Base-by-base conservation (phyloP, 2,888 invertebrate genomes). In the Barypeithes pellucidus region DNA sequence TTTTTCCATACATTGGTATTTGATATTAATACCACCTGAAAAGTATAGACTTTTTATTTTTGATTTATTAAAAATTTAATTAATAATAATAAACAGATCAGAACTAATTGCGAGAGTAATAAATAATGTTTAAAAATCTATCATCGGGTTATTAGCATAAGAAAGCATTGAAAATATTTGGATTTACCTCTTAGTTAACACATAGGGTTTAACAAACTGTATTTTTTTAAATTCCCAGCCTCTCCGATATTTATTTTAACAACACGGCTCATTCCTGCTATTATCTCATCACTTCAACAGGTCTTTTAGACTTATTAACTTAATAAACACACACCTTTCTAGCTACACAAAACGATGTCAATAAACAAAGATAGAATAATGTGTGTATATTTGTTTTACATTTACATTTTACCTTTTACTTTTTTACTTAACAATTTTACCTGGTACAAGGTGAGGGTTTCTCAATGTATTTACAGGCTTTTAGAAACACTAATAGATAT, bases 241-340 rank as follows among this genome's bases (percentile, higher is more conserved):
- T 57, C 8, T 52, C 33, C 1, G 36, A 12, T 67, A 52, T 69
- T 61, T 62, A 61, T 61, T 69, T 20, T 69, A 36, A 65, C 50
- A 65, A 57, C 54, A 16, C n/a, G 11, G 54, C 33, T 57, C 33
- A 57, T 33, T 24, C 24, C 33, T 22, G 24, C 33, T 57, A 57
- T 33, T 57, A 33, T 33, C 33, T 36, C 33, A 57, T 33, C 54
- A 33, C 33, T 57, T 57, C 54, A 57, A 57, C 54, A 57, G 54
- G 33, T 57, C 33, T 43, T 43, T 60, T 22, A 33, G 60, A 39
- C 41, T 41, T 60, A 60, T 60, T 60, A 18, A 41, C 16, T 14
- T 39, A 24, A 43, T 41, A 41, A 60, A 60, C 41, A 60, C 43
- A 43, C 41, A 59, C 41, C 41, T 24, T 60, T 18, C 41, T 5